Base-by-base conservation (phyloP, 2,888 invertebrate genomes). In the Sinotaia quadrata region DNA sequence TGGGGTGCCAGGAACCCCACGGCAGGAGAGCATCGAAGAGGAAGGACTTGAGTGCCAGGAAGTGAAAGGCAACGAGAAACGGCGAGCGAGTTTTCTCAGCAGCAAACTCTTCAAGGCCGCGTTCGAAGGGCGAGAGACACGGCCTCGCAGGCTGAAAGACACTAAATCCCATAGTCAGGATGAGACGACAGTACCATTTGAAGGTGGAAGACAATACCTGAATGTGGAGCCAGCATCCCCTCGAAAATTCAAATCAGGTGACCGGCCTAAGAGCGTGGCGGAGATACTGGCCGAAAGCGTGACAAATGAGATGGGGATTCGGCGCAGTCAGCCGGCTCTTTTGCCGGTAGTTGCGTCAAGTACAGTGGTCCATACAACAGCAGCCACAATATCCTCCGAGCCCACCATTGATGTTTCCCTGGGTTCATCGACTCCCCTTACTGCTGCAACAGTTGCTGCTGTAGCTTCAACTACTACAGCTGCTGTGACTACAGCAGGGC, bases 51-150 rank as follows among this genome's bases (percentile, higher is more conserved):
- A 47, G 69, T 47, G 12, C 29, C 18, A 34, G 24, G 29, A 63
- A 21, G 21, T 18, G 31, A n/a, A 54, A 47, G 52, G 24, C 5
- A 69, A 67, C n/a, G 70, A 66, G 34, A 76, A 74, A 27, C 63
- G 76, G 2, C 57, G 76, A 24, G 72, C 73, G 29, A 76, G 76
- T 24, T 76, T 74, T 36, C 61, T 76, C 18, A 68, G 71, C 49
- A 68, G 67, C n/a, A 72, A 68, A 59, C 47, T 75, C 34, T 49
- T 72, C 24, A 72, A 66, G 56, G 54, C 56, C 41, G 75, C 71
- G 27, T 72, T 72, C 59, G 73, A 73, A 27, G 29, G 49, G 18
- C 67, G 68, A 31, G 72, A 74, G 33, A 69, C 36, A 36, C 59
- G 51, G 21, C 58, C 57, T 7, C 29, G 52, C 27, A 57, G 63